Evolutionary conservation across 2,113 vertebrate genomes (phyloP).

Genomic region (Butastur rufipennis): DNA sequence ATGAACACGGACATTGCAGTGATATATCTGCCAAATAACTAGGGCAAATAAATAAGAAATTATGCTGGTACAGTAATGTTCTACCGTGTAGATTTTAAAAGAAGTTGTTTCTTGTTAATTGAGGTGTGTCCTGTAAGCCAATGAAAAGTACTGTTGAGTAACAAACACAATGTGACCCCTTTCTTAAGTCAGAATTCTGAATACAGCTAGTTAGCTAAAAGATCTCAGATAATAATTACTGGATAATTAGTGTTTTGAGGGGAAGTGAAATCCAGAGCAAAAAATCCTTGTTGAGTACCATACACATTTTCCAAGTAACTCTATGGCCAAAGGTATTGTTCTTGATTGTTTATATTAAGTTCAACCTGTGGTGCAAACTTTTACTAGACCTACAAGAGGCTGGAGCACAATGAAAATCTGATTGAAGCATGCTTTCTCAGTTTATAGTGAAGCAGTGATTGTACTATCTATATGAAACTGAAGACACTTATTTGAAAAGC

Average conservation of each 20-base stretch:
- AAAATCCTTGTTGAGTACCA: not conserved
- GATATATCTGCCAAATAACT: not conserved
- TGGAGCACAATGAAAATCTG: not conserved
- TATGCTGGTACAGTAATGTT: not conserved
- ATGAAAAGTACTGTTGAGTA: not conserved
- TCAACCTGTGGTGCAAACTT: not conserved
- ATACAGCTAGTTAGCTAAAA: not conserved
- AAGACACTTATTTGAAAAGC: not conserved
- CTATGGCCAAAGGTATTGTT: not conserved
- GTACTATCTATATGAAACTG: not conserved
- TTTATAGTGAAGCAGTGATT: not conserved
- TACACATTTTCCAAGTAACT: not conserved
- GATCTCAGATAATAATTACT: not conserved
- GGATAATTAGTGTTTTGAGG: not conserved
- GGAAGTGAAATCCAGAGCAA: not conserved
- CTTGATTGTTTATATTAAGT: not conserved
- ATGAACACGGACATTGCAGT: not conserved
- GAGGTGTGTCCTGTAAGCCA: not conserved
- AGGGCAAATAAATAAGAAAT: not conserved
- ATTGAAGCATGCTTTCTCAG: not conserved
- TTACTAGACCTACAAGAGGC: not conserved
- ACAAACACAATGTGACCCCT: not conserved
- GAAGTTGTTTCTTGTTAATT: not conserved
- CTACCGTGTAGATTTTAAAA: not conserved
- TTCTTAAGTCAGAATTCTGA: not conserved